These are phyloP conservation scores for Karalla daura DNA, from an alignment of 2,797 vertebrate genomes.

Conservation along the genomic window DNA sequence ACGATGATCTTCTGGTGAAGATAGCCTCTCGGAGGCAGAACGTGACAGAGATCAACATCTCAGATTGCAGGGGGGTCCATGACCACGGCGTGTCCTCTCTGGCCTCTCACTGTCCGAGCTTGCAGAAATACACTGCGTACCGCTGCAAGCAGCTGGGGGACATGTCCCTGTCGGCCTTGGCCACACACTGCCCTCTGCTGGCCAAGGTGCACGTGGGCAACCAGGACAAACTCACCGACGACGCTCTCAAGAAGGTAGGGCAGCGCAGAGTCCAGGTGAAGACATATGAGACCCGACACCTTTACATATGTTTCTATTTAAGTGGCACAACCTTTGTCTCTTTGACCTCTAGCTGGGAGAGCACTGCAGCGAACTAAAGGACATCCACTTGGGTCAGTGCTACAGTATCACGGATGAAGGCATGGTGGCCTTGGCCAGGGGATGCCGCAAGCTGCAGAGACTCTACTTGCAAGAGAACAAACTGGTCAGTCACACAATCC, in stretches of 20 bases:
- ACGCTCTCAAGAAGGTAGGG: slow-evolving; percentile 95
- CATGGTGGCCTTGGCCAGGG: slow-evolving; percentile 94
- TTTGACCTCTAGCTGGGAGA: slow-evolving; percentile 86
- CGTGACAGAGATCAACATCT: slow-evolving; percentile 98
- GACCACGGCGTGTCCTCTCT: slow-evolving; percentile 92
- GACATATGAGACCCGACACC: not conserved
- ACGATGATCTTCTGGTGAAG: slow-evolving; percentile 94
- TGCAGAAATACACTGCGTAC: slow-evolving; percentile 95
- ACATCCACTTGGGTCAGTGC: slow-evolving; percentile 98
- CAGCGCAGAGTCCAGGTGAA: not conserved
- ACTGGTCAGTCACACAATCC: slow-evolving; percentile 88
- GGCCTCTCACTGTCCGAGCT: slow-evolving; percentile 92
- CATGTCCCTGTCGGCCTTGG: slow-evolving; percentile 90
- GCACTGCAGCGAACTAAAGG: slow-evolving; percentile 93
- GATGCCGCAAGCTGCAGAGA: slow-evolving; percentile 93
- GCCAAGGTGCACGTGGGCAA: slow-evolving; percentile 98
- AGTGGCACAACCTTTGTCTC: too few species aligned
- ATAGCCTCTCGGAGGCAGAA: slow-evolving; percentile 96
- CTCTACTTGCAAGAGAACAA: slow-evolving; percentile 99
- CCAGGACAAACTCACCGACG: slow-evolving; percentile 96
- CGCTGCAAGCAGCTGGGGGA: slow-evolving; percentile 98
- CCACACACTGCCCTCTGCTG: slow-evolving; percentile 93
- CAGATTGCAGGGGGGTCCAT: slow-evolving; percentile 95
- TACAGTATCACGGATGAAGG: slow-evolving; percentile 97
- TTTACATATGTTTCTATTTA: not conserved